Base-by-base conservation (phyloP, 2,888 invertebrate species). In the Caenorhabditis sp. region DNA sequence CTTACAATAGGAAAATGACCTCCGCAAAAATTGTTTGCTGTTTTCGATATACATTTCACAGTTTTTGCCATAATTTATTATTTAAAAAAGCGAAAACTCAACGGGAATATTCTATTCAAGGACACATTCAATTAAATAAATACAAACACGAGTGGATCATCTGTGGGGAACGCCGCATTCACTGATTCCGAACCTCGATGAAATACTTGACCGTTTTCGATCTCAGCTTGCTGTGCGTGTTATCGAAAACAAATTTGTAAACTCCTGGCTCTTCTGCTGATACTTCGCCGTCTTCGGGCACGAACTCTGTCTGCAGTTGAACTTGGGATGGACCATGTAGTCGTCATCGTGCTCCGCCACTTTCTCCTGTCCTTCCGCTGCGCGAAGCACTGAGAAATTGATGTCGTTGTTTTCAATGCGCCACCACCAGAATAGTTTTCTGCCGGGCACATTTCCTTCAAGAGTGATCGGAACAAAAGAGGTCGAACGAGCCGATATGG, bases 171-270 rank as follows among this genome's bases (percentile, higher is more conserved):
- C n/a, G n/a, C n/a, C n/a, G n/a, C n/a, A n/a, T 13, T 63, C 24
- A 55, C 17, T 56, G 41, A 24, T 63, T 56, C 39, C 75, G 45
- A 4, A 71, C 61, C 55, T 83, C 78, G 37, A 79, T 76, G 45
- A 76, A 81, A 70, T 83, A 84, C 20, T 72, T 70, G 39, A 84
- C 56, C 9, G 72, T 76, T 53, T 84, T 84, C 9, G 79, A 75
- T 45, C 82, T 75, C 15, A 84, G 52, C 41, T 80, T 83, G 37
- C 85, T 83, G 58, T 86, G 85, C 6, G 81, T 82, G 52, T 87
- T 87, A 50, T 86, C 87, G 58, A 87, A 87, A 5, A 82, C 77
- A n/a, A 87, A 81, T 53, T 85, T 84, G 74, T 86, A 86, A 5
- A 83, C 73, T 26, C 86, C 86, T 1, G 85, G 81, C 22, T 80